These are phyloP conservation scores for Lerema accius DNA, from an alignment of 1,140 invertebrate genomes.

Conservation along the genomic window DNA sequence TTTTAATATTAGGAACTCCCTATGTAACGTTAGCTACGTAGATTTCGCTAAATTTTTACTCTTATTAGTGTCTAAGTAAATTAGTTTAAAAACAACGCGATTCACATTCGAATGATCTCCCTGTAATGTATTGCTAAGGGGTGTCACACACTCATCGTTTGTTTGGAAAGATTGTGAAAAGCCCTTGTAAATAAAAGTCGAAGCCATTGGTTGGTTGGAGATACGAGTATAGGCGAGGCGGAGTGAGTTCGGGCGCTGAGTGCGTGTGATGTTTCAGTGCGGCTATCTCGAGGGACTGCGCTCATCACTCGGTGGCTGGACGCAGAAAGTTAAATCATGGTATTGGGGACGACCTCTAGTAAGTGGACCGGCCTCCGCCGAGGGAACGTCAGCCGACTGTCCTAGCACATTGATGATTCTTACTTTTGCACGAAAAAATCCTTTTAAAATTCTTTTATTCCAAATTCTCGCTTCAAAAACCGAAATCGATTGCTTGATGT, in stretches of 20 bases:
- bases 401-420: slow-evolving; percentile 77
- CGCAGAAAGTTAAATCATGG: slow-evolving; percentile 96
- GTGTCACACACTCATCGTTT: too few relatives aligned
- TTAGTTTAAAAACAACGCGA: background rate
- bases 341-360: slow-evolving; percentile 97
- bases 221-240: slow-evolving; percentile 25
- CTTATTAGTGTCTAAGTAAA: slow-evolving; percentile 5
- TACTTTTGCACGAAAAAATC: slow-evolving; percentile 76
- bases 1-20: slow-evolving; percentile 15
- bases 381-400: slow-evolving; percentile 68
- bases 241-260: slow-evolving; percentile 64
- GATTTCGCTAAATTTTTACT: slow-evolving; percentile 19
- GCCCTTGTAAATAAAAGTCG: background rate
- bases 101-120: background rate
- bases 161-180: too few relatives aligned
- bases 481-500: slow-evolving; percentile 73
- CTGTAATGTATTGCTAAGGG: too few relatives aligned
- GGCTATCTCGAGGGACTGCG: slow-evolving; percentile 95
- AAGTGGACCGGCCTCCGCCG: slow-evolving; percentile 85
- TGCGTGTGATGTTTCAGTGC: slow-evolving; percentile 87
- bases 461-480: slow-evolving; percentile 73
- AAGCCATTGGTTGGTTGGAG: background rate
- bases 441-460: slow-evolving; percentile 54
- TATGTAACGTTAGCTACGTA: slow-evolving; percentile 15
- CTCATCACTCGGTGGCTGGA: slow-evolving; percentile 95